Conservation (phyloP, 2,797 vertebrate species). For the Phyllotis vaccarum region DNA sequence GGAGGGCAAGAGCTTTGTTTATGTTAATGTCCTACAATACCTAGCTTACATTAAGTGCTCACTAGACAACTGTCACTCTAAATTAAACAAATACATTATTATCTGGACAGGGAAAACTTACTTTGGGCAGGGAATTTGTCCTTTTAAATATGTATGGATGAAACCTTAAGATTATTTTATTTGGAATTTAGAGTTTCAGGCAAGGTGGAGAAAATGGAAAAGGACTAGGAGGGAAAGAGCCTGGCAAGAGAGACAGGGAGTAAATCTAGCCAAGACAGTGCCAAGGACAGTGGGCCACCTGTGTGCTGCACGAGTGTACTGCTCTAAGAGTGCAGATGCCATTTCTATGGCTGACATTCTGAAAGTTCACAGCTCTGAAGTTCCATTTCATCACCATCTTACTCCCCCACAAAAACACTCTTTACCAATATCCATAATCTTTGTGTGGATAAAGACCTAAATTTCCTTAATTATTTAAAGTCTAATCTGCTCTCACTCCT, state of each 20-base stretch:
- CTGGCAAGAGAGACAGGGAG: background rate
- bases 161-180: background rate
- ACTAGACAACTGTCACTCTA: conserved; percentile 16
- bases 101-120: conserved; percentile 8
- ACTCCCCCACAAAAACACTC: background rate
- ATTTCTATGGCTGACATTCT: background rate
- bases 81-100: conserved; percentile 23
- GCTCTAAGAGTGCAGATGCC: background rate
- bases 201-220: background rate
- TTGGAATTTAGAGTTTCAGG: background rate
- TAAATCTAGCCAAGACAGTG: background rate
- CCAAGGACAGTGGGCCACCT: background rate
- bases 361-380: background rate
- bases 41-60: conserved; percentile 10
- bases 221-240: background rate
- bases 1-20: conserved; percentile 20
- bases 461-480: background rate
- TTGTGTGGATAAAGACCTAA: background rate
- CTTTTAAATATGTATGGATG: conserved; percentile 28
- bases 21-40: conserved; percentile 20
- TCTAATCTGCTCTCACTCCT: background rate
- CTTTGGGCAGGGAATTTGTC: conserved; percentile 24
- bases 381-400: background rate
- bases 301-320: background rate
- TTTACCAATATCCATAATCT: background rate